A percentile compares a stretch with the other conserved stretches of the same genome.
phyloP scores from a whole-genome alignment of 2,888 invertebrate species.

The Andrena marginata region DNA sequence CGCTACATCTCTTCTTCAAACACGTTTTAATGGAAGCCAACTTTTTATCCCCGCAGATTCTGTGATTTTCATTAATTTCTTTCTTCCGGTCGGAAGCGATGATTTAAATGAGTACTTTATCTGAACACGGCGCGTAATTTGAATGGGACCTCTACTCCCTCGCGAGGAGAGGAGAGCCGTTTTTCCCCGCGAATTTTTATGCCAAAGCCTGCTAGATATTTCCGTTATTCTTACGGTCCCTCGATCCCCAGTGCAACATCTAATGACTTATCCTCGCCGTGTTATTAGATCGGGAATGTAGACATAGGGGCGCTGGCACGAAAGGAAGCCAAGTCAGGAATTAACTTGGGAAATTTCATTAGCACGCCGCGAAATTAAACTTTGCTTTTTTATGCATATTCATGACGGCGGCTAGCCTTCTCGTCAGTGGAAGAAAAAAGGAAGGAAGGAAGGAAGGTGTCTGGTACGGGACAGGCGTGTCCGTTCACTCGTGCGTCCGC shows the following conservation, averaged over 20 bases:
- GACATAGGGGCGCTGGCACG: background rate
- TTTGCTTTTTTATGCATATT: constrained; percentile 63
- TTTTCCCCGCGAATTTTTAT: background rate
- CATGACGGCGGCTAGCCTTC: constrained; percentile 31
- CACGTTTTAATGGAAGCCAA: constrained; percentile 8
- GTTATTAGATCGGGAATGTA: background rate
- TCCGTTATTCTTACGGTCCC: background rate
- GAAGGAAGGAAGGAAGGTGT: background rate
- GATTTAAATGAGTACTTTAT: constrained; percentile 5
- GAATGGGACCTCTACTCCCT: background rate
- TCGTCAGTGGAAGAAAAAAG: background rate
- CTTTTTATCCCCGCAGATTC: constrained; percentile 1
- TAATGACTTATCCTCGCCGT: background rate
- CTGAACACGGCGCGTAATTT: background rate
- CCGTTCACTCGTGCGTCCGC: background rate
- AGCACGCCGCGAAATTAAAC: constrained; percentile 50
- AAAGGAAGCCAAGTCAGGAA: constrained; percentile 49
- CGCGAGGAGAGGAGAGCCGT: background rate
- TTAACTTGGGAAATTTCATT: constrained; percentile 57
- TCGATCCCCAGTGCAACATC: background rate
- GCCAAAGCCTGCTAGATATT: background rate
- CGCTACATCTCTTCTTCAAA: background rate
- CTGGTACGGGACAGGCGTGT: background rate
- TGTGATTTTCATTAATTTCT: background rate
- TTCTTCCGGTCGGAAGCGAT: background rate